Base-by-base conservation (phyloP, 2,888 invertebrate species). In the Fissipunctia ypsillon region DNA sequence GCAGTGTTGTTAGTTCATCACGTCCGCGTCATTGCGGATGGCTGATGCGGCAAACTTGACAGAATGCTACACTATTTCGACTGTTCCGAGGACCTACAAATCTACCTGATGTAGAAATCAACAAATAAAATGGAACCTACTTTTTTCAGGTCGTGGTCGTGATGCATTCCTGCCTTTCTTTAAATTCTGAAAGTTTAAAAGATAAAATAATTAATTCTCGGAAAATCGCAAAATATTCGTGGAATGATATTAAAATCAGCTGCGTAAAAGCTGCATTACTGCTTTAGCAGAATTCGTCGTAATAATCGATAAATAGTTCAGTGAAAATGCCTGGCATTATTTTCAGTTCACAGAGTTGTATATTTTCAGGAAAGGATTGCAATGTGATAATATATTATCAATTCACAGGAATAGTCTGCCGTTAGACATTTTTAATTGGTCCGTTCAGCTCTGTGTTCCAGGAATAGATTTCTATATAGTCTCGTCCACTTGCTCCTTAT, bases 351-450 rank as follows among this genome's bases (percentile, higher is more conserved):
- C 14, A 65, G 52, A 73, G 35, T 28, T 50, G 50, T 38, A 48
- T 25, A 56, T 73, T 78, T 67, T 50, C 35, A 66, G 52, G n/a
- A 31, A 63, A 3, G n/a, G n/a, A 22, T 66, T 61, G 28, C 45
- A 22, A 31, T 16, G 31, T 50, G 64, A 50, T 48, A 68, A 12
- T 56, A 52, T 73, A 73, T 83, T 68, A 54, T 59, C 54, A 59
- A 64, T 72, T 75, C 60, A 31, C 64, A 35, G 65, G 69, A 76
- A 68, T 76, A 75, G 52, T 66, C 70, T 64, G 66, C 54, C 52
- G 71, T 71, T 72, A 66, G 72, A 81, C 63, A 68, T 81, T 80
- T 87, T 79, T 87, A 85, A 87, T 87, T 85, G 79, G 79, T 76
- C 68, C 70, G 72, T 64, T 71, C 74, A 52, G 41, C 64, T 68